Base-by-base conservation (phyloP, 1,140 invertebrate species). In the Macrobrachium rosenbergii region DNA sequence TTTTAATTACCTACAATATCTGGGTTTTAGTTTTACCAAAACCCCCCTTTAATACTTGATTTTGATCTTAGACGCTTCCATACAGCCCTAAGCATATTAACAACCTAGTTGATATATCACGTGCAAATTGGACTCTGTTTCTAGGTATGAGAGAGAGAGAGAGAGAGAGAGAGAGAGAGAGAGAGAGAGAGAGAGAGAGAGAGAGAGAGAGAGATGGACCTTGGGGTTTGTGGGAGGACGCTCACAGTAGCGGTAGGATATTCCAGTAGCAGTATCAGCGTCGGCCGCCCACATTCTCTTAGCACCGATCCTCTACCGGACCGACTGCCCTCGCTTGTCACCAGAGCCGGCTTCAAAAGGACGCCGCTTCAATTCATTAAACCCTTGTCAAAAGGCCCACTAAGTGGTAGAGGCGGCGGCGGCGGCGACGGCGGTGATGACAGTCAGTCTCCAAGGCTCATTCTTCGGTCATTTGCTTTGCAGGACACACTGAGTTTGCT, bases 261-360 rank as follows among this genome's bases (percentile, higher is more conserved):
- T 52, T 67, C 78, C 84, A 81, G 84, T 87, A 82, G 78, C 84
- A 75, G 84, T 87, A 82, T 87, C 84, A 81, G 58, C 64, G 28
- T 19, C 67, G 45, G 59, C 69, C 84, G 67, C 84, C 84, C 84
- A 81, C 84, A 87, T 82, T 87, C 78, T 87, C 78, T 81, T 82
- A 87, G 84, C 63, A 75, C 52, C 60, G 84, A 87, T 80, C 78
- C 84, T 67, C 67, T 28, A 43, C 62, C 45, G 72, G 69, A 45
- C 64, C 23, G 78, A 5, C 84, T 77, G 78, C 69, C 84, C 78
- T 11, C 23, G 63, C 84, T 69, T 37, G 84, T 73, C 84, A 87
- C 73, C 69, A 23, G 79, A 87, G 64, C 67, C 78, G 28, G 62
- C 21, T 67, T 87, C 84, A 87, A 87, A 87, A 12, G 69, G 84